Evolutionary conservation across 53 echinoderm and acorn worm genomes (phyloP).

Genomic region (Stichopus horrens): DNA sequence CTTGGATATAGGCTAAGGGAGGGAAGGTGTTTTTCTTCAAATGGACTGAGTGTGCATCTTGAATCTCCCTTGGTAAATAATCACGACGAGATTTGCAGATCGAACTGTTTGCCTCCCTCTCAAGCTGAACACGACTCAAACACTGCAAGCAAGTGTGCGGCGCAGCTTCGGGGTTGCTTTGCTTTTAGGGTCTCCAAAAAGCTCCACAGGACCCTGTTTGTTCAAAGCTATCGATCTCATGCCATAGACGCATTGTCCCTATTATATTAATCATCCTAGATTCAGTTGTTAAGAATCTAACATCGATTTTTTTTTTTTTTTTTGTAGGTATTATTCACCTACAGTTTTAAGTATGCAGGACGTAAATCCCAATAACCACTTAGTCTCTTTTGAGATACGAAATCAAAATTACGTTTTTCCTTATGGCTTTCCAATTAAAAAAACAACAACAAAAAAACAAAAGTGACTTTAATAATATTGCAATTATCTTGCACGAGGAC

Average conservation of each 20-base stretch:
- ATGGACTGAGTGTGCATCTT: not conserved
- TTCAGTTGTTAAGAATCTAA: not conserved
- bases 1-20: not conserved
- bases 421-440: not conserved
- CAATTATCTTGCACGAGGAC: too few relatives aligned
- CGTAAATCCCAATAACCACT: not conserved
- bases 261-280: not conserved
- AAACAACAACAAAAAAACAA: too few relatives aligned
- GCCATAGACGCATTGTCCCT: not conserved
- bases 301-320: not conserved
- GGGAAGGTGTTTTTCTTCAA: not conserved
- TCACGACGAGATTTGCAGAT: not conserved
- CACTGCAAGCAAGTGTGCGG: not conserved
- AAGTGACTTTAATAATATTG: too few relatives aligned
- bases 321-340: not conserved
- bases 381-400: not conserved
- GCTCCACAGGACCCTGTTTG: not conserved
- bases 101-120: not conserved
- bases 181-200: not conserved
- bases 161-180: not conserved
- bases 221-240: not conserved
- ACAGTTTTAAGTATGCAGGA: not conserved
- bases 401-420: not conserved
- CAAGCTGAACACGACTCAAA: not conserved
- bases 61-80: not conserved